Evolutionary conservation across 2,797 vertebrate species (phyloP).

Genomic region (Pogoniulus pusillus): DNA sequence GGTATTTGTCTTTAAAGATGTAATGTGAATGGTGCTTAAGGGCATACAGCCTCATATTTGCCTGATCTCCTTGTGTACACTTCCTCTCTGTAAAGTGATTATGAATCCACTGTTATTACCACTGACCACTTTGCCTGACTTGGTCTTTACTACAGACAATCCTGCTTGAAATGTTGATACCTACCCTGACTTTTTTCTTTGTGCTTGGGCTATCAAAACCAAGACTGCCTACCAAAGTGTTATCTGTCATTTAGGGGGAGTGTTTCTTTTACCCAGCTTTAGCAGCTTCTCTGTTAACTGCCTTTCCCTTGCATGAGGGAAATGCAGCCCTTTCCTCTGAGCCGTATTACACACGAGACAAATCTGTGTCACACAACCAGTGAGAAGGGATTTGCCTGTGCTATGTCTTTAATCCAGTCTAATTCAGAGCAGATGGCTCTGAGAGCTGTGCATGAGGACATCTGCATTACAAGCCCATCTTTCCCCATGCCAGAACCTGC

Average conservation of each 20-base stretch:
- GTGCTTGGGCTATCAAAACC: neutral
- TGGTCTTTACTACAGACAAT: neutral
- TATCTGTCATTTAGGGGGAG: neutral
- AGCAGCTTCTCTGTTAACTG: neutral
- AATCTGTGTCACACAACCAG: constrained; percentile 17
- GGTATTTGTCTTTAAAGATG: neutral
- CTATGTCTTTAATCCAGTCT: constrained; percentile 20
- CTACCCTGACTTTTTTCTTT: neutral
- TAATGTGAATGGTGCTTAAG: neutral
- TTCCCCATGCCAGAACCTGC: rapidly evolving
- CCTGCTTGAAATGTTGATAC: neutral
- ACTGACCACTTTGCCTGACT: neutral
- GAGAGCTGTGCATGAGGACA: neutral
- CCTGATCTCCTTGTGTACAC: neutral
- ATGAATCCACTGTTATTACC: neutral
- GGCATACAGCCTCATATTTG: neutral
- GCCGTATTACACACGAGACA: constrained; percentile 7
- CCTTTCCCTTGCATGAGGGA: neutral
- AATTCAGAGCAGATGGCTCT: constrained; percentile 53
- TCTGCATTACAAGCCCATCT: rapidly evolving
- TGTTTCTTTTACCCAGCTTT: neutral
- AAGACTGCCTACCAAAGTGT: neutral
- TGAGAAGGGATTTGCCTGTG: constrained; percentile 6
- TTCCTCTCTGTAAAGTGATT: neutral
- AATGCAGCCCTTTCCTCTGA: neutral